These are phyloP conservation scores for Blennius ocellaris DNA, from an alignment of 2,113 vertebrate species.

Conservation along the genomic window DNA sequence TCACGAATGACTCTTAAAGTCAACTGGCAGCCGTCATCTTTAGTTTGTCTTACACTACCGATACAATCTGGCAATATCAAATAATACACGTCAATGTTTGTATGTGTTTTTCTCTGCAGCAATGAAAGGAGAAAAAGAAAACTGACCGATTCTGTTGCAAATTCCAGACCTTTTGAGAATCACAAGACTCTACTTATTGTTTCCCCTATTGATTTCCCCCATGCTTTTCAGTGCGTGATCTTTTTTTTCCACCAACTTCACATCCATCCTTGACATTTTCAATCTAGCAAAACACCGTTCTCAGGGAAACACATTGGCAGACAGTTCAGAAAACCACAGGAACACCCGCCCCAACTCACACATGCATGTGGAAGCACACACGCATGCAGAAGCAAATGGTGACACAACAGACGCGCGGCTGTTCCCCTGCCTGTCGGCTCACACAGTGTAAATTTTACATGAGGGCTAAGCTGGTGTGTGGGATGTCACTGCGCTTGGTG, in stretches of 20 bases:
- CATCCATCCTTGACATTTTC: conserved; percentile 74
- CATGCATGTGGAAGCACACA: conserved; percentile 24
- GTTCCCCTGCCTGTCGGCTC: conserved; percentile 56
- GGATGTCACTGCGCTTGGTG: conserved; percentile 82
- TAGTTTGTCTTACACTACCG: background rate
- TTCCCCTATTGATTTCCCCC: conserved; percentile 63
- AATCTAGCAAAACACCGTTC: conserved; percentile 26
- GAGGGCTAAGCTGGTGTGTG: conserved; percentile 88
- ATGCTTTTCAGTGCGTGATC: conserved; percentile 41
- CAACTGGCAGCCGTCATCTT: conserved; percentile 20
- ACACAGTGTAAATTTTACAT: conserved; percentile 89
- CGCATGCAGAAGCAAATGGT: conserved; percentile 11
- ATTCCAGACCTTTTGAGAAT: conserved; percentile 42
- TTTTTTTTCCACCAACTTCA: conserved; percentile 64
- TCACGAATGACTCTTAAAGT: conserved; percentile 49
- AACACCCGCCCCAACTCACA: conserved; percentile 10
- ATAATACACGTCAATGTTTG: conserved; percentile 12
- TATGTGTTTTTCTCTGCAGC: conserved; percentile 16
- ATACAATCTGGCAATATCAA: conserved; percentile 11
- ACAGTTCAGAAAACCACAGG: conserved; percentile 16
- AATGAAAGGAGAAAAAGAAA: conserved; percentile 19
- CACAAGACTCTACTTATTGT: conserved; percentile 53
- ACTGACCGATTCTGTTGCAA: conserved; percentile 17
- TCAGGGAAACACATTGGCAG: conserved; percentile 32
- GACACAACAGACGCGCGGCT: conserved; percentile 73